A percentile compares a stretch with the other conserved stretches of the same genome.
Evolutionary conservation across 1,140 invertebrate genomes (phyloP).

Genomic region (Drosophila albomicans): DNA sequence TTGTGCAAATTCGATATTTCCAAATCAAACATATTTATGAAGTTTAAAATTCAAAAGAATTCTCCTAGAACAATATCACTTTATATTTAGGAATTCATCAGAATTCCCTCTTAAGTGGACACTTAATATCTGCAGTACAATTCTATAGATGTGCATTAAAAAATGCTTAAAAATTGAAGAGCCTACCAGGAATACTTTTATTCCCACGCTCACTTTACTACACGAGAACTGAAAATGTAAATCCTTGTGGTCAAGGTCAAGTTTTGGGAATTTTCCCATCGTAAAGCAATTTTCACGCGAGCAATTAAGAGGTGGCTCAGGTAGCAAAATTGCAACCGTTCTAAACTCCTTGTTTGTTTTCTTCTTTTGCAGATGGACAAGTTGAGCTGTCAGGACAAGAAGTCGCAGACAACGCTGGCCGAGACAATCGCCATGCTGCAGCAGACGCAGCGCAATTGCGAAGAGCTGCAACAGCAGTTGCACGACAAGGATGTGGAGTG

Average conservation of each 20-base stretch:
- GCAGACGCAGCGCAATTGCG: constrained; percentile 85
- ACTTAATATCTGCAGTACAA: not conserved
- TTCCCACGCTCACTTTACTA: not conserved
- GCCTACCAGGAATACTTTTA: not conserved
- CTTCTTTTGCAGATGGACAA: constrained; percentile 87
- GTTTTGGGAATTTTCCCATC: constrained; percentile 22
- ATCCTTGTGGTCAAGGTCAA: not conserved
- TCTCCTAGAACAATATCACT: not conserved
- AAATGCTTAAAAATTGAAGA: constrained; percentile 16
- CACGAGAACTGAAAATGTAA: not conserved
- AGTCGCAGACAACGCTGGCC: constrained; percentile 85
- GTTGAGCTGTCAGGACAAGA: constrained; percentile 86
- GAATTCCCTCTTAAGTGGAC: not conserved
- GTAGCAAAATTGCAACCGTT: constrained; percentile 20
- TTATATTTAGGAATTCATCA: not conserved
- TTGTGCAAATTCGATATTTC: too few species aligned
- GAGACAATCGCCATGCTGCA: constrained; percentile 86
- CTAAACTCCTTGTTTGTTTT: not conserved
- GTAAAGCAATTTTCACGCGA: constrained; percentile 7
- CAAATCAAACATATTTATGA: too few species aligned
- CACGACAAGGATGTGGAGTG: constrained; percentile 84
- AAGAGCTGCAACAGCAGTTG: constrained; percentile 86
- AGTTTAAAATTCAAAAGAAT: too few species aligned
- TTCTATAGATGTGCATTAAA: constrained; percentile 8
- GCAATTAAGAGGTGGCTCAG: constrained; percentile 10